These are phyloP conservation scores for Heliothis peltigera DNA, from an alignment of 2,888 invertebrate species.

Conservation along the genomic window DNA sequence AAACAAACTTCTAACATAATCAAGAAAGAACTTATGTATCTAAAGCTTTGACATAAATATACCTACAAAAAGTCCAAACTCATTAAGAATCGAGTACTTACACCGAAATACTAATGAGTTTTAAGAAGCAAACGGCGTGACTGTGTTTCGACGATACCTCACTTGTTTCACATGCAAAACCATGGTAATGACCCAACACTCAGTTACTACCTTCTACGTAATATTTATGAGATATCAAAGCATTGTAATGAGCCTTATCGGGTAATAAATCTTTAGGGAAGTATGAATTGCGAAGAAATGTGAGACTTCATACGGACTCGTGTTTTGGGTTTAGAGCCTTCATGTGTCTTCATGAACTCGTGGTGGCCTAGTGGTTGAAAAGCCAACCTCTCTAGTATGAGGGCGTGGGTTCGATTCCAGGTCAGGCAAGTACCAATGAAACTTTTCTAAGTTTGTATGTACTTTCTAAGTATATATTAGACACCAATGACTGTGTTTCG, in stretches of 20 bases:
- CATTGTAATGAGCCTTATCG: neutral
- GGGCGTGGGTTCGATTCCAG: no score
- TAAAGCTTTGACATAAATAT: neutral
- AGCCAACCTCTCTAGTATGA: no score
- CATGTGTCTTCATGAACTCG: no score
- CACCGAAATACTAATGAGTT: conserved; percentile 28
- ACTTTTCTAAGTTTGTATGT: no score
- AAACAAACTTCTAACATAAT: neutral
- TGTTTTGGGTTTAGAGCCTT: no score
- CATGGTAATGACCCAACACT: conserved; percentile 14
- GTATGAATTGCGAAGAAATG: neutral
- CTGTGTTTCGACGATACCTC: conserved; percentile 16
- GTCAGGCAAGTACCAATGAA: no score
- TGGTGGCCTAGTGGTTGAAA: no score
- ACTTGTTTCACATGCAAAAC: conserved; percentile 16
- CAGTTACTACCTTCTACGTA: neutral
- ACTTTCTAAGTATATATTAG: no score
- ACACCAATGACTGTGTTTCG: no score
- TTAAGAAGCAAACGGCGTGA: conserved; percentile 3
- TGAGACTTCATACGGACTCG: neutral
- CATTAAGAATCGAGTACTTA: conserved; percentile 33
- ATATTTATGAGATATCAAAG: conserved; percentile 5
- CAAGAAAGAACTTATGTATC: neutral
- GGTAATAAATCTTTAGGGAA: neutral
- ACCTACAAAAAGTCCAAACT: conserved; percentile 17